Evolutionary conservation across 2,888 invertebrate genomes (phyloP), one percentile per base, ranked within the genome.

Genomic region (Dusona sp.): DNA sequence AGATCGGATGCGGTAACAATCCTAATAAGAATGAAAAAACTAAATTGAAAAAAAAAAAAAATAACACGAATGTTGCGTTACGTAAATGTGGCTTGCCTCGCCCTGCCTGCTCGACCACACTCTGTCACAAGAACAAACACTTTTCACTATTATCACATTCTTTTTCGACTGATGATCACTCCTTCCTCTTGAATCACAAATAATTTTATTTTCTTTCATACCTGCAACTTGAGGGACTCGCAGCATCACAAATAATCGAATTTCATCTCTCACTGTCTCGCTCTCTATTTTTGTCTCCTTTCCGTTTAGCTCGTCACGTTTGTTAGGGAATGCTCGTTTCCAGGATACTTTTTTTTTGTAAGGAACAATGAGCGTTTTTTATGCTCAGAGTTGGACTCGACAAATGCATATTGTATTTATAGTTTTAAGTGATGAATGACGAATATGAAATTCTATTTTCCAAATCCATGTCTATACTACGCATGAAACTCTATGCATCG

Each of bases 1-100:
- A 96, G 92, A 90, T 89, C 89, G 92, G 92, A 90, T 95, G 95
- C 90, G 94, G 94, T 92, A 92, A 93, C 88, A 92, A 61, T 61
- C 0, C 61, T 61, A 29, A 57, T 13, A 61, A 91, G 61, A 64
- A 61, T 11, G 78, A 81, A 73, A 36, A 64, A 74, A 54, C 19
- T 19, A 77, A 57, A 48, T 74, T 36, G 25, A 72, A 75, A 45
- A 70, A 57, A 64, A 57, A 68, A 73, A 54, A 75, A 68, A 38
- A n/a, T n/a, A n/a, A 75, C 48, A 48, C 42, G 65, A 79, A 79
- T 61, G 38, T 68, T 85, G 65, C 77, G 77, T 74, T 70, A 57
- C 42, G 79, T 85, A 81, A 82, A 82, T 88, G 79, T 79, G 80
- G 79, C 83, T 88, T 88, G 87, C 83, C 86, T 81, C 84, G 81